phyloP scores from a whole-genome alignment of 2,797 vertebrate genomes.

The Diceros bicornis region DNA sequence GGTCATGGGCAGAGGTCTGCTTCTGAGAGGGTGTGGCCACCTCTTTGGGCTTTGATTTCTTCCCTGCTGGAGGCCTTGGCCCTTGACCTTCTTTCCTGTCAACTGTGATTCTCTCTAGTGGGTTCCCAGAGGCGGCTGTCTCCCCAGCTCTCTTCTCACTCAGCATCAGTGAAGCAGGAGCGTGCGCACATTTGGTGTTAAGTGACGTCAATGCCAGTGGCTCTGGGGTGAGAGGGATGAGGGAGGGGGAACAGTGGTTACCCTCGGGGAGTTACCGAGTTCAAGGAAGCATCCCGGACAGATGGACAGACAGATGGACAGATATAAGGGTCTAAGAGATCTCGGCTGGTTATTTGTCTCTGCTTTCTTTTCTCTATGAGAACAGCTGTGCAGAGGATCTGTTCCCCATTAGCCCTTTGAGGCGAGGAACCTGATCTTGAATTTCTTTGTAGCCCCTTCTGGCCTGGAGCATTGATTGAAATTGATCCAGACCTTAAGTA shows the following conservation, averaged over 20 bases:
- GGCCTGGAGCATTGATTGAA: not conserved
- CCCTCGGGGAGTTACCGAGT: not conserved
- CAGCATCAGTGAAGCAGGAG: not conserved
- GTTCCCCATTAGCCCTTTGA: not conserved
- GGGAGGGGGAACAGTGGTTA: too few species aligned
- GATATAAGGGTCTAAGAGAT: not conserved
- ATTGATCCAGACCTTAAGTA: not conserved
- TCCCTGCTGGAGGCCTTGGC: not conserved
- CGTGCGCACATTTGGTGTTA: fast-evolving
- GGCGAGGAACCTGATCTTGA: not conserved
- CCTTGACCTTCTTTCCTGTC: not conserved
- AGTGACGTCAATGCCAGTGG: not conserved
- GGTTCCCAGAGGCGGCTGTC: not conserved
- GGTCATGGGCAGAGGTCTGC: not conserved
- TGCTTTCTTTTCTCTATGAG: not conserved
- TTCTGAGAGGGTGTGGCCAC: not conserved
- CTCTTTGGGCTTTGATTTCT: not conserved
- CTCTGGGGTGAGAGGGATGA: not conserved
- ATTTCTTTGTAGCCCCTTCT: not conserved
- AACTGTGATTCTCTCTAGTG: not conserved
- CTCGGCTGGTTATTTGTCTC: not conserved
- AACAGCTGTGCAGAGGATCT: not conserved
- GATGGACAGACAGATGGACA: not conserved
- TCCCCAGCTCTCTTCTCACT: not conserved
- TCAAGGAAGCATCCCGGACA: not conserved